These are phyloP conservation scores for Bergia puertoricense DNA, from an alignment of 92 coral and sea anemone genomes.

Conservation along the genomic window DNA sequence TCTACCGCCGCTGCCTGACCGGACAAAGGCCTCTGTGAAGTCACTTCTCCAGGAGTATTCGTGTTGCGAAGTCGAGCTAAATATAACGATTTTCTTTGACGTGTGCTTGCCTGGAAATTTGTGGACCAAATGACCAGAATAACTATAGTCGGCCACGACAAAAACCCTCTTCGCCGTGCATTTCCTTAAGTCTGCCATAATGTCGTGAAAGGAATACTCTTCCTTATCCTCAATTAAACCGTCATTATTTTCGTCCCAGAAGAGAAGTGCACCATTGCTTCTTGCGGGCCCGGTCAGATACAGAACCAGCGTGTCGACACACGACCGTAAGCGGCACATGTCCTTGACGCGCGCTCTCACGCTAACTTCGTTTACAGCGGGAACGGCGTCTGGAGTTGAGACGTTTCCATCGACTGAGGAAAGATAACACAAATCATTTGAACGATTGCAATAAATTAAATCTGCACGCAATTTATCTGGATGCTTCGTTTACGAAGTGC, in stretches of 20 bases:
- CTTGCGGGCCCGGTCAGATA: slow-evolving; percentile 90
- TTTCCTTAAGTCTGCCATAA: slow-evolving; percentile 76
- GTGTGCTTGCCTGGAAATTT: slow-evolving; percentile 56
- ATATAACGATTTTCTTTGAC: slow-evolving; percentile 47
- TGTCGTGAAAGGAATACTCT: slow-evolving; percentile 70
- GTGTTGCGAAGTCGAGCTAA: slow-evolving; percentile 60
- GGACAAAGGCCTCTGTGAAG: slow-evolving; percentile 64
- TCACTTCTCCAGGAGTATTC: slow-evolving; percentile 74
- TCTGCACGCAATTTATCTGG: background rate
- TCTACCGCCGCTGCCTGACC: slow-evolving; percentile 43
- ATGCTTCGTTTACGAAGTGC: no score
- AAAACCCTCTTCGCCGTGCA: slow-evolving; percentile 82
- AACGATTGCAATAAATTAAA: background rate
- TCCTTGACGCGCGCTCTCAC: slow-evolving; percentile 70
- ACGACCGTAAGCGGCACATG: slow-evolving; percentile 58
- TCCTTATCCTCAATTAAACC: slow-evolving; percentile 81
- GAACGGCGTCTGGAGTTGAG: slow-evolving; percentile 65
- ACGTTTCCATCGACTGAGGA: slow-evolving; percentile 73
- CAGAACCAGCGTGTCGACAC: slow-evolving; percentile 84
- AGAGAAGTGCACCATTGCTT: slow-evolving; percentile 87
- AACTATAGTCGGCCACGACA: slow-evolving; percentile 92
- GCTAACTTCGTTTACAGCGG: slow-evolving; percentile 64
- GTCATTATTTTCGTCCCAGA: slow-evolving; percentile 86
- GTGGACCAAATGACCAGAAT: slow-evolving; percentile 79
- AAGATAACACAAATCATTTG: background rate